Evolutionary conservation across 2,888 invertebrate species (phyloP), one percentile per base, ranked within the genome.

Genomic region (Trissolcus japonicus): DNA sequence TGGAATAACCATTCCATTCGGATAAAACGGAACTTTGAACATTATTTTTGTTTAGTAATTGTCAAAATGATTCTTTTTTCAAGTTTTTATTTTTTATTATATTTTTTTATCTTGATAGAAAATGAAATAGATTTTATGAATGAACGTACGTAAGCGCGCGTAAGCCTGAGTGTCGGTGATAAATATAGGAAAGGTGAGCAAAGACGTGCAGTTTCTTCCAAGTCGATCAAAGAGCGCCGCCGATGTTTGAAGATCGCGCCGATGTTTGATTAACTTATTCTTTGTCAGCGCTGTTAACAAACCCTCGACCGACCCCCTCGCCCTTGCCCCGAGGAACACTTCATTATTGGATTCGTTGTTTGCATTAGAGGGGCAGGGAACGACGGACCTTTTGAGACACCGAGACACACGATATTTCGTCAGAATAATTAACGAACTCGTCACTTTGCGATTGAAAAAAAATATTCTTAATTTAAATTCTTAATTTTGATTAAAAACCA

Each of bases 211-310:
- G 80, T 81, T 82, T 85, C 84, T 85, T 85, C 84, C 83, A 82
- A 80, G 78, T 79, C 79, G 82, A 85, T 86, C 84, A 86, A 86
- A 86, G 83, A 77, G 79, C 77, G 61, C 86, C 85, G 86, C 84
- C 86, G 80, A 84, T 86, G 84, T 87, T 87, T 87, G 87, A 87
- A 82, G 83, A 86, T 86, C 85, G 86, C 83, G 82, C 83, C 84
- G 84, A 83, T 86, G 83, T 87, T 87, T 87, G 86, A 82, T 82
- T 80, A 86, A 86, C 85, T 87, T 87, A 86, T 86, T 86, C 85
- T 84, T 86, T 86, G 86, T 87, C 85, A 87, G 86, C 83, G 85
- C 81, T 83, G 87, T 85, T 86, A 86, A 86, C 86, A 85, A 82
- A 84, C 83, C 82, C 81, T 81, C 81, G 80, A 80, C 79, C 73